A percentile compares a stretch with the other conserved stretches of the same genome.
phyloP scores from a whole-genome alignment of 2,888 invertebrate genomes.

The Heliothis peltigera region DNA sequence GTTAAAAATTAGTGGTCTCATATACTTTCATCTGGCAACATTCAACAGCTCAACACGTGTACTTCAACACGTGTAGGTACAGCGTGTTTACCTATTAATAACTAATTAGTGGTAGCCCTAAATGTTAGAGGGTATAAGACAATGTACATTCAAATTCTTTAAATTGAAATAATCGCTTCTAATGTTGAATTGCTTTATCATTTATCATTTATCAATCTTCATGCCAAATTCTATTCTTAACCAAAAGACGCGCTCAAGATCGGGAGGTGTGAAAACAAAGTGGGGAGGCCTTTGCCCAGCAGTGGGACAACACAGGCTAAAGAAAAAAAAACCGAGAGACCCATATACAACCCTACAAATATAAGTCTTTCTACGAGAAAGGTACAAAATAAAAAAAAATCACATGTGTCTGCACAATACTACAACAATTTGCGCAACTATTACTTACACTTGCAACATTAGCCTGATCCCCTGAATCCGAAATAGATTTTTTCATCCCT shows the following conservation, averaged over 20 bases:
- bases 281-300: too few species aligned
- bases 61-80: constrained; percentile 68
- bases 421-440: constrained; percentile 42
- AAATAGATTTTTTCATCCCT: constrained; percentile 90
- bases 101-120: constrained; percentile 75
- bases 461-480: constrained; percentile 74
- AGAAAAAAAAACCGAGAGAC: not conserved
- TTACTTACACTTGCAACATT: constrained; percentile 67
- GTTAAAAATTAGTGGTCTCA: not conserved
- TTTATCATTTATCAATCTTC: too few species aligned
- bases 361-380: not conserved
- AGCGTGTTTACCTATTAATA: constrained; percentile 77
- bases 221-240: too few species aligned
- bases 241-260: too few species aligned
- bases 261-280: too few species aligned
- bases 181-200: not conserved
- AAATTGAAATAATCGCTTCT: constrained; percentile 1
- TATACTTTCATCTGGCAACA: constrained; percentile 13
- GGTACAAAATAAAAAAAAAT: not conserved
- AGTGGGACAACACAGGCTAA: too few species aligned
- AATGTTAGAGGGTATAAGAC: constrained; percentile 35
- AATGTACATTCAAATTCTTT: constrained; percentile 58
- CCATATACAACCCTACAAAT: not conserved
- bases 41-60: constrained; percentile 61
- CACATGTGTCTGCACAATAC: constrained; percentile 12